Evolutionary conservation across 2,113 vertebrate species (phyloP).

Genomic region (Lampris megalopsis): DNA sequence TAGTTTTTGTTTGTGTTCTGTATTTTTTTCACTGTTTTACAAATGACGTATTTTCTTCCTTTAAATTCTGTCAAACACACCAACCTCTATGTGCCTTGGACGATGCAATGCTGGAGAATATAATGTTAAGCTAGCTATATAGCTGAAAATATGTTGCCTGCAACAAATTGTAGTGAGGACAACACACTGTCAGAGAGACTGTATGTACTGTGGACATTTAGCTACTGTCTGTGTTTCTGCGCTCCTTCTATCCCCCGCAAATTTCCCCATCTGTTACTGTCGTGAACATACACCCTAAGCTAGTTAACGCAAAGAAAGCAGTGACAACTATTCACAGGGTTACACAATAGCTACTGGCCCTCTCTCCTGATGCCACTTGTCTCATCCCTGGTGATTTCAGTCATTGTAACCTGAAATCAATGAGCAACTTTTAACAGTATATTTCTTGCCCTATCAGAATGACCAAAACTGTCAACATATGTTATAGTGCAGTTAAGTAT

Average conservation of each 20-base stretch:
- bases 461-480: neutral
- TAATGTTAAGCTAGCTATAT: slow-evolving; percentile 7
- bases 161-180: neutral
- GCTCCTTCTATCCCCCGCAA: neutral
- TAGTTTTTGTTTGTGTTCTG: no score
- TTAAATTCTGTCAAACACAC: no score
- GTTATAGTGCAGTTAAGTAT: neutral
- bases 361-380: neutral
- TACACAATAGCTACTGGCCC: neutral
- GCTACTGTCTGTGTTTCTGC: neutral
- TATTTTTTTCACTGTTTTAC: no score
- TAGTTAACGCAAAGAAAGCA: neutral
- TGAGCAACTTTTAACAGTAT: neutral
- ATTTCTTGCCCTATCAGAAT: neutral
- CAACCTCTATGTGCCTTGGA: no score
- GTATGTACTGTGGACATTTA: neutral
- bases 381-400: neutral
- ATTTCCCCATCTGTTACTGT: slow-evolving; percentile 5
- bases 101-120: slow-evolving; percentile 6
- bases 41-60: no score
- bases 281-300: slow-evolving; percentile 1
- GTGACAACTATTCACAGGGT: neutral
- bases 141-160: slow-evolving; percentile 11
- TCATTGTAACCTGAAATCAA: neutral
- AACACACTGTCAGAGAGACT: neutral